A percentile compares a stretch with the other conserved stretches of the same genome.
Evolutionary conservation across 2,113 vertebrate genomes (phyloP).

Genomic region (Clarias batrachus): DNA sequence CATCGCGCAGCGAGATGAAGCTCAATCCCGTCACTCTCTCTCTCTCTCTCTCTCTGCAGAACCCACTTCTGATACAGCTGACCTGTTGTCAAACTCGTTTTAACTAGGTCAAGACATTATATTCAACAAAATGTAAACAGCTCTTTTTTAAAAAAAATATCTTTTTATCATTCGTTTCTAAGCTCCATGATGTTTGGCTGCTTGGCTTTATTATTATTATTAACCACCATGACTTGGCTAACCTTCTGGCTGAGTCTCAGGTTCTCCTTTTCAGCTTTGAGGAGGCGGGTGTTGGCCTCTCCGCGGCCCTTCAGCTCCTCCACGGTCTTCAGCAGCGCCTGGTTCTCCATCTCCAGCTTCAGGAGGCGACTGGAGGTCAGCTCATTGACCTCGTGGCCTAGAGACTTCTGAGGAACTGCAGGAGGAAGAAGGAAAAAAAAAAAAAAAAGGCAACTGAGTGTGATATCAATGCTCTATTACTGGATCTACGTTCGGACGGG

Average conservation of each 20-base stretch:
- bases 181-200: not conserved
- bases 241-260: constrained; percentile 89
- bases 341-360: constrained; percentile 97
- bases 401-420: constrained; percentile 88
- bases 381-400: constrained; percentile 94
- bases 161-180: not conserved
- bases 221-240: not conserved
- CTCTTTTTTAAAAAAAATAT: not conserved
- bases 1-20: not conserved
- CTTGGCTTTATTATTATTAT: not conserved
- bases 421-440: constrained; percentile 14
- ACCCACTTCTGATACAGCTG: constrained; percentile 49
- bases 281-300: constrained; percentile 74
- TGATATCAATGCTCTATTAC: not conserved
- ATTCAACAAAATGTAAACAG: constrained; percentile 6
- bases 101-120: constrained; percentile 50
- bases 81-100: constrained; percentile 42
- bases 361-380: constrained; percentile 90
- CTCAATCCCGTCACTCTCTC: constrained; percentile 25
- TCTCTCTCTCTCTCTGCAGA: constrained; percentile 17
- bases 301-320: constrained; percentile 82
- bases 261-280: constrained; percentile 88
- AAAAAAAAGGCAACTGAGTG: not conserved
- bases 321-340: constrained; percentile 87
- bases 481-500: constrained; percentile 45